Evolutionary conservation across 2,797 vertebrate genomes (phyloP).

Genomic region (Sphenodon punctatus): DNA sequence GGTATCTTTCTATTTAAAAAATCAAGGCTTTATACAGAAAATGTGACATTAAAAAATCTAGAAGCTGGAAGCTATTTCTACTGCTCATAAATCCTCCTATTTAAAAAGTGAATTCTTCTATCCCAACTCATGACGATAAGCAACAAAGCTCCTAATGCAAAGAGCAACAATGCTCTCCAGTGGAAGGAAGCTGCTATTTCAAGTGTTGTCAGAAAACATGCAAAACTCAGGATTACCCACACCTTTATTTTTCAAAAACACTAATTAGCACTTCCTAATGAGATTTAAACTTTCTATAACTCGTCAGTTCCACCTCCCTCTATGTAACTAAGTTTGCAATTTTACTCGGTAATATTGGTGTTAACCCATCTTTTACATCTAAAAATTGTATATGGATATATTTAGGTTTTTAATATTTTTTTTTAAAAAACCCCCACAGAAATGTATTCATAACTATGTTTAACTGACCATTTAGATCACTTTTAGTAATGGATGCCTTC

Average conservation of each 20-base stretch:
- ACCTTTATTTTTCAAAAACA: neutral
- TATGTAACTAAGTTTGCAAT: neutral
- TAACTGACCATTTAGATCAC: neutral
- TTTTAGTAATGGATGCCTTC: no score
- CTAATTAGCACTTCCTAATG: neutral
- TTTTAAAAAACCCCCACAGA: neutral
- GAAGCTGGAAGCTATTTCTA: neutral
- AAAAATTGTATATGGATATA: neutral
- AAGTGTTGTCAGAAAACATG: neutral
- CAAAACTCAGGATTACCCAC: neutral
- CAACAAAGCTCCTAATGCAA: neutral
- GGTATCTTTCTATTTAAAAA: no score
- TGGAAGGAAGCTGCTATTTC: slow-evolving; percentile 62
- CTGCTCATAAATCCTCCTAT: neutral
- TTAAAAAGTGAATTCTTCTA: neutral
- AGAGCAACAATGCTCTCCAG: slow-evolving; percentile 74
- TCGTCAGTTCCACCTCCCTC: neutral
- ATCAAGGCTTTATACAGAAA: slow-evolving; percentile 6
- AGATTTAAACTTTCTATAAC: neutral
- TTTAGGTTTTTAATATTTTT: neutral
- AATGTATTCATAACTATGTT: neutral
- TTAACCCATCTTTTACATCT: slow-evolving; percentile 5
- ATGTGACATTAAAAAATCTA: no score
- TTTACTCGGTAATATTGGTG: neutral
- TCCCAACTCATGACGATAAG: neutral